Evolutionary conservation across 2,113 vertebrate genomes (phyloP).

Genomic region (Vombatus ursinus): DNA sequence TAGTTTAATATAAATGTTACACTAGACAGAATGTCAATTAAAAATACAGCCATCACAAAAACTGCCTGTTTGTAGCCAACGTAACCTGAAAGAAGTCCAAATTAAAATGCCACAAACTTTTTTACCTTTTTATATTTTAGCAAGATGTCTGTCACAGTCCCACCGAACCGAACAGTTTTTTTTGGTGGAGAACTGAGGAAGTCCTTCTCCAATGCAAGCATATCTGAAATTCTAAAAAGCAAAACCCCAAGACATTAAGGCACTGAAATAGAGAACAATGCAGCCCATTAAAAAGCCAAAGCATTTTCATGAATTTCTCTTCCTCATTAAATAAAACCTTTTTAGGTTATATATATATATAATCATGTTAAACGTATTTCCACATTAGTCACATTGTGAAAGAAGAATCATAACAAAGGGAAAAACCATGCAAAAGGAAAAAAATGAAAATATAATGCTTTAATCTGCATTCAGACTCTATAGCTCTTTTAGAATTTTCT

Average conservation of each 20-base stretch:
- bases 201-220: constrained; percentile 86
- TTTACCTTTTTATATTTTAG: constrained; percentile 89
- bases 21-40: background rate
- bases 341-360: too few species aligned
- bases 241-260: constrained; percentile 31
- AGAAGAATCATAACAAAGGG: too few species aligned
- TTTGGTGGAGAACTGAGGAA: constrained; percentile 89
- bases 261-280: constrained; percentile 24
- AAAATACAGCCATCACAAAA: background rate
- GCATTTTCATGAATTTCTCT: background rate
- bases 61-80: background rate
- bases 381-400: too few species aligned
- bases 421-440: too few species aligned
- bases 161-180: constrained; percentile 95
- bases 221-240: constrained; percentile 75
- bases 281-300: too few species aligned
- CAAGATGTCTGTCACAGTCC: constrained; percentile 88
- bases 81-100: background rate
- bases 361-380: too few species aligned
- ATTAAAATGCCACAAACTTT: background rate
- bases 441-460: too few species aligned
- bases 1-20: background rate
- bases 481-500: too few species aligned
- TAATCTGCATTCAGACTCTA: too few species aligned
- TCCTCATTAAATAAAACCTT: background rate